Evolutionary conservation across 2,113 vertebrate species (phyloP), one percentile per base, ranked within the genome.

Genomic region (Spilogale gracilis): DNA sequence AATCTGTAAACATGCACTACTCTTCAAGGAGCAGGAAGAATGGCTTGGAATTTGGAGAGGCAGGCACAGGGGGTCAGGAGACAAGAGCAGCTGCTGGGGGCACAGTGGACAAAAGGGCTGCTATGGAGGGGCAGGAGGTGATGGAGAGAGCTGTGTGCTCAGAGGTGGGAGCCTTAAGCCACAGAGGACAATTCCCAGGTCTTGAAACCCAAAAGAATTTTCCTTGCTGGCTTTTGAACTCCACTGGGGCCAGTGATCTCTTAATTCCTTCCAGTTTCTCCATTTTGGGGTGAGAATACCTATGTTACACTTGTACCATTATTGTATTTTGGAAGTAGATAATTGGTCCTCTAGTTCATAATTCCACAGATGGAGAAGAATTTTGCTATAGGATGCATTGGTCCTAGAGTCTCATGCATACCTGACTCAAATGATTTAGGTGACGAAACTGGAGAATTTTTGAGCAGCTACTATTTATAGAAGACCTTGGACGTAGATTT

Each of bases 41-140:
- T 27, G 32, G 16, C n/a, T 78, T 7, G 16, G 5, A 12, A 45
- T 10, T 3, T n/a, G 5, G 81, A 30, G 11, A n/a, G 54, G n/a
- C 20, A 16, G 17, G 20, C 30, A 48, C 20, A 25, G 84, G 65
- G 21, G 6, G 32, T 27, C 25, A 9, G 23, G 32, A 6, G 27
- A 32, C 25, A 18, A 48, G 13, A 23, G 45, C 43, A 85, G 23
- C 60, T 21, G 7, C 52, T 61, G 8, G 69, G 30, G 43, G 2
- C 16, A n/a, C 25, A 79, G 32, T 0, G 0, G n/a, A 5, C 9
- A 45, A 12, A 2, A 30, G 7, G 32, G 10, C 32, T 80, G 10
- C 32, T 91, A 14, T 48, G 21, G 52, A 25, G 12, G 21, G 60
- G n/a, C 23, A 43, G 2, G 60, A 30, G 48, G 1, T 80, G 76